phyloP scores from a whole-genome alignment of 2,888 invertebrate genomes.

The Nesidiocoris tenuis region DNA sequence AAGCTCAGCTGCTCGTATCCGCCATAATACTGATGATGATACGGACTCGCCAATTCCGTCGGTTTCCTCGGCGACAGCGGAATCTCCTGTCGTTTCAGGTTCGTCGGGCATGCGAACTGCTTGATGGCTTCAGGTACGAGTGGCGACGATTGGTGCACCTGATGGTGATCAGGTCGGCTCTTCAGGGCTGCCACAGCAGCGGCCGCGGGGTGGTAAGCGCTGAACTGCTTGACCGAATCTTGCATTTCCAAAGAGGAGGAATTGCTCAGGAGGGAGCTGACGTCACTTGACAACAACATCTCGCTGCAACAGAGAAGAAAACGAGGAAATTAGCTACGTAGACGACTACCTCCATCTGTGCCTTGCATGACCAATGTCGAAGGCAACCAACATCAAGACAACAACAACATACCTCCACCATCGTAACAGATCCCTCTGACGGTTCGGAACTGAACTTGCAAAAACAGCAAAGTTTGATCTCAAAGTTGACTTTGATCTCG shows the following conservation, averaged over 20 bases:
- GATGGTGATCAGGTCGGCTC: neutral
- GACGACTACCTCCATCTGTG: too few species aligned
- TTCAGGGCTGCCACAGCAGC: neutral
- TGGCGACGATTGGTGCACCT: neutral
- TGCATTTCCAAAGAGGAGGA: constrained; percentile 45
- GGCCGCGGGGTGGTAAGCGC: neutral
- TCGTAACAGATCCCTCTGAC: too few species aligned
- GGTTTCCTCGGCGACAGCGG: constrained; percentile 1
- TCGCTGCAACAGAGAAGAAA: constrained; percentile 45
- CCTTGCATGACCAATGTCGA: too few species aligned
- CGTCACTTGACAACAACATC: constrained; percentile 49
- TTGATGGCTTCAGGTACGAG: constrained; percentile 4
- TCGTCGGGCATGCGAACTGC: constrained; percentile 1
- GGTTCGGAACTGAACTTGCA: too few species aligned
- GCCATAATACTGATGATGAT: constrained; percentile 47
- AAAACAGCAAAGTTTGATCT: too few species aligned
- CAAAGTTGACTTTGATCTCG: too few species aligned
- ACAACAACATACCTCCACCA: too few species aligned
- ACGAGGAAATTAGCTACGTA: neutral
- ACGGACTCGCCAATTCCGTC: constrained; percentile 31
- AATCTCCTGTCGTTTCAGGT: neutral
- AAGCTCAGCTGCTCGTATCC: constrained; percentile 47
- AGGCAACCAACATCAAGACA: too few species aligned
- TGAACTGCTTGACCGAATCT: constrained; percentile 46
- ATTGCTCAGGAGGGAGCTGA: constrained; percentile 47